Evolutionary conservation across 2,888 invertebrate species (phyloP).

Genomic region (Eupsilia transversa): DNA sequence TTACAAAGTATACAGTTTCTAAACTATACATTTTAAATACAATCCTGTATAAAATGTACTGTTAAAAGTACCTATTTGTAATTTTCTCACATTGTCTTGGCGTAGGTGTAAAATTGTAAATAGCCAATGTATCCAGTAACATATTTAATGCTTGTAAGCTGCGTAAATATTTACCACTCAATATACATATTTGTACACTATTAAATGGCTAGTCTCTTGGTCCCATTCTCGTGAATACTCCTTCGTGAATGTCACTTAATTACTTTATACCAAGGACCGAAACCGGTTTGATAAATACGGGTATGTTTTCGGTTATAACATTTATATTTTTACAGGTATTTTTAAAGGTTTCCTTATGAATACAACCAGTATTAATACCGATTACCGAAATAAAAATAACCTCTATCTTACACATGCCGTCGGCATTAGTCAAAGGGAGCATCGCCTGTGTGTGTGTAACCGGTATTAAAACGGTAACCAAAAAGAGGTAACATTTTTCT

Average conservation of each 20-base stretch:
- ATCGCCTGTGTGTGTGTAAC: too few relatives aligned
- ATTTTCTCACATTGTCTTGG: slow-evolving; percentile 1
- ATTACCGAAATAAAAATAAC: too few relatives aligned
- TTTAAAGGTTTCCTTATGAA: too few relatives aligned
- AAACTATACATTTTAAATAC: slow-evolving; percentile 7
- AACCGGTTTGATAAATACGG: too few relatives aligned
- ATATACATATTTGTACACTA: slow-evolving; percentile 17
- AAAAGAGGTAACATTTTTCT: too few relatives aligned
- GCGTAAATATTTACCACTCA: slow-evolving; percentile 18
- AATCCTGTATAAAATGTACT: background rate
- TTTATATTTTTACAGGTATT: too few relatives aligned
- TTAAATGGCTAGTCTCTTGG: slow-evolving; percentile 37
- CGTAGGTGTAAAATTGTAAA: slow-evolving; percentile 9
- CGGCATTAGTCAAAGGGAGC: too few relatives aligned
- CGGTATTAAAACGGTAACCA: too few relatives aligned
- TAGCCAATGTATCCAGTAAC: background rate
- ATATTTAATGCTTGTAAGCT: slow-evolving; percentile 11
- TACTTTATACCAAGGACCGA: too few relatives aligned
- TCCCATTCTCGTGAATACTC: slow-evolving; percentile 38
- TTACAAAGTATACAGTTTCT: background rate
- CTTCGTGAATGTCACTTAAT: slow-evolving; percentile 7
- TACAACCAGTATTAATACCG: too few relatives aligned
- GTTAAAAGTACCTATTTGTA: slow-evolving; percentile 1
- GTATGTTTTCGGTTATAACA: too few relatives aligned
- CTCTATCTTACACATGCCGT: too few relatives aligned